phyloP scores from a whole-genome alignment of 2,797 vertebrate species.

The Anomalospiza imberbis region DNA sequence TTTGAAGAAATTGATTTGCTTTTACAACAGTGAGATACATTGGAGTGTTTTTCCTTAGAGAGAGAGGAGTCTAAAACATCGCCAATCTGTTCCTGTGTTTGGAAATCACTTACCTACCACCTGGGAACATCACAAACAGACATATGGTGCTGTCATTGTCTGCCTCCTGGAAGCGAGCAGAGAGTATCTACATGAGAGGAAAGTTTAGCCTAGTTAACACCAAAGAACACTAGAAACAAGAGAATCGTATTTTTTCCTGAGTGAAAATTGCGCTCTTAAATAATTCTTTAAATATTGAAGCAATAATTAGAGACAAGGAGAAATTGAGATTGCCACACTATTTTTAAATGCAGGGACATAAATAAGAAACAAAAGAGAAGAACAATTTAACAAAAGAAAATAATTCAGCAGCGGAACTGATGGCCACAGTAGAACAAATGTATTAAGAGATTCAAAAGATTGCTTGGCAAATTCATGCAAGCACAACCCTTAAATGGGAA shows the following conservation, averaged over 20 bases:
- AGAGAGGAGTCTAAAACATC: conserved; percentile 5
- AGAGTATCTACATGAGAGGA: neutral
- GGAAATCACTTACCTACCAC: conserved; percentile 22
- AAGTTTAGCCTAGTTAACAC: neutral
- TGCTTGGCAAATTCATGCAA: neutral
- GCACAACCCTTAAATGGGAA: neutral
- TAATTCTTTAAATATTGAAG: neutral
- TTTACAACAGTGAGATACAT: neutral
- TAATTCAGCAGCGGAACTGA: neutral
- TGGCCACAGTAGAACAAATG: neutral
- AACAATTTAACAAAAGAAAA: neutral
- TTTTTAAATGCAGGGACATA: neutral
- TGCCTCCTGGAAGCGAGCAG: neutral
- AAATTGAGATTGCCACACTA: neutral
- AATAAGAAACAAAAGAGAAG: neutral
- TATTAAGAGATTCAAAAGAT: neutral
- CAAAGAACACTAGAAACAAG: neutral
- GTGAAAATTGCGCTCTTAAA: neutral
- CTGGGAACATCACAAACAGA: neutral
- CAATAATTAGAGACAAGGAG: neutral
- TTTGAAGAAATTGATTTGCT: neutral
- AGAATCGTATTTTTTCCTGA: neutral
- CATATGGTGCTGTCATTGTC: conserved; percentile 23
- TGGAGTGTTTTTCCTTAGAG: neutral
- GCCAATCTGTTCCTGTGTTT: conserved; percentile 31